A percentile compares a stretch with the other conserved stretches of the same genome.
Conservation (phyloP, 1,140 invertebrate species). For the Lasioglossum baleicum region DNA sequence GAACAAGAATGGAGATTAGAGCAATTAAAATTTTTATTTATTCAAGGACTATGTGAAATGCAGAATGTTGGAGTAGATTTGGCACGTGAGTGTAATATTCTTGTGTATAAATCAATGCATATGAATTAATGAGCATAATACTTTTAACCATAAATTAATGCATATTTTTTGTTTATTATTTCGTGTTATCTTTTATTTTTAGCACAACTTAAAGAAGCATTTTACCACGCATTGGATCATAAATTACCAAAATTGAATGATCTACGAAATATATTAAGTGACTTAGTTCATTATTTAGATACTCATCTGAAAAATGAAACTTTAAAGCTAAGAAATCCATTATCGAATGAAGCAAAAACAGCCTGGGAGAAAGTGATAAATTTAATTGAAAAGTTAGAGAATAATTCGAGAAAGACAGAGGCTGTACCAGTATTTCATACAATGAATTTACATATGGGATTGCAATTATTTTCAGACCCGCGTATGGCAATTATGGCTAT, state of each 20-base stretch:
- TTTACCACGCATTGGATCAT: constrained; percentile 84
- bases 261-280: constrained; percentile 80
- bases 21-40: constrained; percentile 84
- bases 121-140: constrained; percentile 68
- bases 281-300: constrained; percentile 81
- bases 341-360: constrained; percentile 80
- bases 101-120: constrained; percentile 35
- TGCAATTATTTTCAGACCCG: constrained; percentile 86
- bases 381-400: constrained; percentile 77
- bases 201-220: constrained; percentile 82
- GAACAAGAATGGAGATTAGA: constrained; percentile 84
- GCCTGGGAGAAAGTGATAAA: constrained; percentile 83
- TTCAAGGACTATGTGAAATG: constrained; percentile 83
- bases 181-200: constrained; percentile 37
- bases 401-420: constrained; percentile 69
- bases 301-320: constrained; percentile 77
- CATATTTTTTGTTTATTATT: constrained; percentile 21
- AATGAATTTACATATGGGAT: constrained; percentile 85
- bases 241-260: constrained; percentile 83
- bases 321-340: constrained; percentile 75
- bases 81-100: constrained; percentile 78
- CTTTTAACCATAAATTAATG: constrained; percentile 36
- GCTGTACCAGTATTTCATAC: constrained; percentile 82
- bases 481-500: constrained; percentile 85
- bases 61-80: constrained; percentile 81